Evolutionary conservation across 2,113 vertebrate species (phyloP).

Genomic region (Epinephelus cyanopodus): DNA sequence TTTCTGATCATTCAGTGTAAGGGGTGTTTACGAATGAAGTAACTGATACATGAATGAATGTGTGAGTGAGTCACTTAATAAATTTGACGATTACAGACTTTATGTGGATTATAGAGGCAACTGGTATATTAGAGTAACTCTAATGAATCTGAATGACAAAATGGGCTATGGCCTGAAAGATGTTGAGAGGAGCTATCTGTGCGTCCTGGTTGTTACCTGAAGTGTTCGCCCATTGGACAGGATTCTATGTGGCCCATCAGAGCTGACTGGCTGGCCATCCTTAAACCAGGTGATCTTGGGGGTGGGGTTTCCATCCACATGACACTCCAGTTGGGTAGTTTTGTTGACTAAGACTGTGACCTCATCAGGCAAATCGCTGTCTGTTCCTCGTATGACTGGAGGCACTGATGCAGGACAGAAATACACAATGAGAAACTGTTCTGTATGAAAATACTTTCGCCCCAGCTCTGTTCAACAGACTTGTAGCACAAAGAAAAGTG

Average conservation of each 20-base stretch:
- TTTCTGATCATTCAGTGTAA: too few relatives aligned
- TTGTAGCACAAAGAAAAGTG: background rate
- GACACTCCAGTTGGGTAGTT: constrained; percentile 87
- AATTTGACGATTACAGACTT: too few relatives aligned
- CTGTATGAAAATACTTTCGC: background rate
- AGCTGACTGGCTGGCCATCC: constrained; percentile 85
- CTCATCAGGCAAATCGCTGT: constrained; percentile 87
- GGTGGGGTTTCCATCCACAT: constrained; percentile 87
- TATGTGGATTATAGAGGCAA: background rate
- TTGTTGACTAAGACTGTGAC: constrained; percentile 88
- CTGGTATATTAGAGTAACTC: background rate
- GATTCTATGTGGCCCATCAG: constrained; percentile 80
- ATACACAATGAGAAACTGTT: constrained; percentile 13
- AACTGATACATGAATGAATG: too few relatives aligned
- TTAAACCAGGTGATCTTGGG: constrained; percentile 93
- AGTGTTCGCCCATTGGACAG: constrained; percentile 88
- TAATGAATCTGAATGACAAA: background rate
- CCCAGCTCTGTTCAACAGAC: background rate
- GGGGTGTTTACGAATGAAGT: too few relatives aligned
- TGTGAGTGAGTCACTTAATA: too few relatives aligned
- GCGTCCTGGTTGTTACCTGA: constrained; percentile 85
- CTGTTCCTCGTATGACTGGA: constrained; percentile 87
- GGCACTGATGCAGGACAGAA: constrained; percentile 85
- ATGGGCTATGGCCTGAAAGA: background rate
- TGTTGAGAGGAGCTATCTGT: background rate